phyloP scores from a whole-genome alignment of 2,113 vertebrate genomes.

The Tachuris rubrigastra region DNA sequence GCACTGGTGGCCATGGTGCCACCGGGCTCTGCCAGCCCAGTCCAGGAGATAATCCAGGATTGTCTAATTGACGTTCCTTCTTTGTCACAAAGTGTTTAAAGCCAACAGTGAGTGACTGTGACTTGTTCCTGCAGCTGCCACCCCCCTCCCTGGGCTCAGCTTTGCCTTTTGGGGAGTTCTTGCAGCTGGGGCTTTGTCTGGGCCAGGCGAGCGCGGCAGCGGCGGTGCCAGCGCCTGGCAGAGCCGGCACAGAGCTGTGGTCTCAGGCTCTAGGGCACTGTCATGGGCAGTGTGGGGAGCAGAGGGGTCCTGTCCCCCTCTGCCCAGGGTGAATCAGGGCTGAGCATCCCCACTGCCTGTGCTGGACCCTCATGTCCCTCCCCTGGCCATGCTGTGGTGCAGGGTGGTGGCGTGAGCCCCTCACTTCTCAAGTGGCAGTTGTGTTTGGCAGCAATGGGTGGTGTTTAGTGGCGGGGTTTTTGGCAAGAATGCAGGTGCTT shows the following conservation, averaged over 20 bases:
- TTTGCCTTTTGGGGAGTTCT: neutral
- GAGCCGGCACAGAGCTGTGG: neutral
- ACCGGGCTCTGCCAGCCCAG: accelerated
- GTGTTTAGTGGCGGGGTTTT: neutral
- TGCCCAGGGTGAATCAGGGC: neutral
- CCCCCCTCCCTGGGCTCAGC: neutral
- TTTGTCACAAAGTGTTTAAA: constrained; percentile 14
- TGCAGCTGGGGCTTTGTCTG: constrained; percentile 49
- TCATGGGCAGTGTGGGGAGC: neutral
- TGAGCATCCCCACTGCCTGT: neutral
- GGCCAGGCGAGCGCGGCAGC: accelerated
- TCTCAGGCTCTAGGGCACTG: neutral
- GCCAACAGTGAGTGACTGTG: constrained; percentile 50
- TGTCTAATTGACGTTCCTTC: constrained; percentile 1
- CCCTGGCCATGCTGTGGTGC: accelerated
- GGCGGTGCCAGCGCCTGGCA: constrained; percentile 20
- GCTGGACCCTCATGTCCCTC: neutral
- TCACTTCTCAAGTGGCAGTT: neutral
- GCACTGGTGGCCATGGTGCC: neutral
- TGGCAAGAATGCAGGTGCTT: neutral
- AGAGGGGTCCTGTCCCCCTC: neutral
- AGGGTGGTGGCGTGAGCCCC: neutral
- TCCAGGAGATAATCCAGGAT: constrained; percentile 24
- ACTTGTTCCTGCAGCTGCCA: neutral
- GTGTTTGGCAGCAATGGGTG: neutral